A percentile compares a stretch with the other conserved stretches of the same genome.
These are phyloP conservation scores for Sapayoa aenigma DNA, from an alignment of 2,113 vertebrate genomes.

Conservation along the genomic window DNA sequence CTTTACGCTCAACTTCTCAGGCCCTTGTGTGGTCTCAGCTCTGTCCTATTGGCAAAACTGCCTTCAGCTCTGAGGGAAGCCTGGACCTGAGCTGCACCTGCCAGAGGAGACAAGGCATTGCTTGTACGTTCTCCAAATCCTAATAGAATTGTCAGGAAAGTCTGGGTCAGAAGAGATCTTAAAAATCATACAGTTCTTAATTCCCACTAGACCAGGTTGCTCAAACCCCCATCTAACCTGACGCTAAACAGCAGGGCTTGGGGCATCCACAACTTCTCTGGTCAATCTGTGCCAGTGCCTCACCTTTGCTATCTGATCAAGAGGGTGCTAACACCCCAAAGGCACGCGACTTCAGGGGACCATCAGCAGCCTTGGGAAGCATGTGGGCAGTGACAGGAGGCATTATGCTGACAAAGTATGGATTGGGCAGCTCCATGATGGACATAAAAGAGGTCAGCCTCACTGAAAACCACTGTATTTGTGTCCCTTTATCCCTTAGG, in stretches of 20 bases:
- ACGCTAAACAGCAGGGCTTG: not conserved
- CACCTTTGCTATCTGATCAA: not conserved
- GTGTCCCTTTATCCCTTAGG: not conserved
- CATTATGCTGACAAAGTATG: accelerated
- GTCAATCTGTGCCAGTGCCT: not conserved
- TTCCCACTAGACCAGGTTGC: not conserved
- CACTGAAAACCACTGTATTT: not conserved
- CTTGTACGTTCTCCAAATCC: not conserved
- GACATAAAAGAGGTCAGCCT: not conserved
- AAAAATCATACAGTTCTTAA: not conserved
- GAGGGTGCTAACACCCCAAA: not conserved
- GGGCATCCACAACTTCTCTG: not conserved
- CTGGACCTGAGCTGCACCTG: not conserved
- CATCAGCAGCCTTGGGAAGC: not conserved
- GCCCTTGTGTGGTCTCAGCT: accelerated
- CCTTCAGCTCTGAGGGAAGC: accelerated
- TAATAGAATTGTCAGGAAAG: not conserved
- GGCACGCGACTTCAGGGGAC: not conserved
- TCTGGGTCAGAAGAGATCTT: accelerated
- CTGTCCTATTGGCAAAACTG: not conserved
- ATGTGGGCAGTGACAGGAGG: accelerated
- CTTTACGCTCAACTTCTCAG: not conserved
- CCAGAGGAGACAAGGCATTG: not conserved
- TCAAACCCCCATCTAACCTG: not conserved
- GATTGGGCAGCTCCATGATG: accelerated